Evolutionary conservation across 1,140 invertebrate species (phyloP).

Genomic region (Heterodera carotae): DNA sequence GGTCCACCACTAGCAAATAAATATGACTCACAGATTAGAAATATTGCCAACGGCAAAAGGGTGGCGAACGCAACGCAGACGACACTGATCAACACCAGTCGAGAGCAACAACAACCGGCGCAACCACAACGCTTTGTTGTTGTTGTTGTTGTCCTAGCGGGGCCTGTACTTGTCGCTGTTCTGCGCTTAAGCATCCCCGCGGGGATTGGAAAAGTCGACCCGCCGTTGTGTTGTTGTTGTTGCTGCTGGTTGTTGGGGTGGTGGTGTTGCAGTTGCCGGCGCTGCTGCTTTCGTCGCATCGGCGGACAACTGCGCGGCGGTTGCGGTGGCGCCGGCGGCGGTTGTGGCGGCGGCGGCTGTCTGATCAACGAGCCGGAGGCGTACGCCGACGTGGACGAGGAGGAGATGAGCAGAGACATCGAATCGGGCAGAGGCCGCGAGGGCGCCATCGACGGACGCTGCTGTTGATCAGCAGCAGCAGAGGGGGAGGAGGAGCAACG

Average conservation of each 20-base stretch:
- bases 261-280: not conserved
- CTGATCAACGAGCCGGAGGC: slow-evolving; percentile 3
- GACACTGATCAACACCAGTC: not conserved
- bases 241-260: not conserved
- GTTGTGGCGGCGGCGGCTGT: not conserved
- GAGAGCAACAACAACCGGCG: not conserved
- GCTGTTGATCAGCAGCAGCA: too few relatives aligned
- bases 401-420: slow-evolving; percentile 4
- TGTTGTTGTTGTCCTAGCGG: not conserved
- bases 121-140: not conserved
- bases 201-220: not conserved
- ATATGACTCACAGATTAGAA: slow-evolving; percentile 4
- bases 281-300: not conserved
- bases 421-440: slow-evolving; percentile 1
- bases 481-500: not conserved
- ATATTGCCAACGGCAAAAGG: not conserved
- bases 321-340: not conserved
- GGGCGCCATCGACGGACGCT: not conserved
- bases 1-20: too few relatives aligned
- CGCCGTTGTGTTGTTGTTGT: not conserved
- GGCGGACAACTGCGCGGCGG: not conserved
- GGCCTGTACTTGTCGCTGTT: not conserved
- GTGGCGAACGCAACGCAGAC: not conserved
- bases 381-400: not conserved
- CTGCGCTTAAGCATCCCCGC: not conserved